Conservation (phyloP, 1,140 invertebrate species). For the Papilio dardanus region DNA sequence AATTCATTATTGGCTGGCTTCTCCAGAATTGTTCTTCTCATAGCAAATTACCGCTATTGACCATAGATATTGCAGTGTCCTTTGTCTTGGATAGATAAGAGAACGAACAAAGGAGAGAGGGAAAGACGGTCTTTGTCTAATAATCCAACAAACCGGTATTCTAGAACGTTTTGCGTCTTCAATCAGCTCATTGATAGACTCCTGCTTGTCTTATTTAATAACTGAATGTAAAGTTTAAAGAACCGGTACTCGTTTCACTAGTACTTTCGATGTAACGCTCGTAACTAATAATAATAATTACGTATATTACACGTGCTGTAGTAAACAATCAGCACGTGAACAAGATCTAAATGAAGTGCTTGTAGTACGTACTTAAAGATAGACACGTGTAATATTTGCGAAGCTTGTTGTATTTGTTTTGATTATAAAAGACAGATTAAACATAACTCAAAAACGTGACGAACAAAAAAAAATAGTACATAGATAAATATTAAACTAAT, state of each 20-base stretch:
- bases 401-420: conserved; percentile 14
- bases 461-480: neutral
- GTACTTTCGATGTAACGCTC: neutral
- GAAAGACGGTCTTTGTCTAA: too few species aligned
- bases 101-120: neutral
- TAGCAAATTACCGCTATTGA: neutral
- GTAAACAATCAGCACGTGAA: neutral
- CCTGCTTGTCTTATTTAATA: neutral
- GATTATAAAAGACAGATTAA: neutral
- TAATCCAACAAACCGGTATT: too few species aligned
- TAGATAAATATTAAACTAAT: neutral
- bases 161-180: too few species aligned
- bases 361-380: conserved; percentile 7
- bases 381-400: neutral
- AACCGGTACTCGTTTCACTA: neutral
- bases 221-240: neutral
- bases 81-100: neutral
- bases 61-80: neutral
- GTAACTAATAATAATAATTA: conserved; percentile 1
- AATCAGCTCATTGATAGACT: neutral
- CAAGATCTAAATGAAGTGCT: conserved; percentile 15
- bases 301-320: conserved; percentile 7
- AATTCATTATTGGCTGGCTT: neutral
- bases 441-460: neutral
- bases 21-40: neutral